These are phyloP conservation scores for Clarias laeviceps DNA, from an alignment of 2,797 vertebrate species.

Conservation along the genomic window DNA sequence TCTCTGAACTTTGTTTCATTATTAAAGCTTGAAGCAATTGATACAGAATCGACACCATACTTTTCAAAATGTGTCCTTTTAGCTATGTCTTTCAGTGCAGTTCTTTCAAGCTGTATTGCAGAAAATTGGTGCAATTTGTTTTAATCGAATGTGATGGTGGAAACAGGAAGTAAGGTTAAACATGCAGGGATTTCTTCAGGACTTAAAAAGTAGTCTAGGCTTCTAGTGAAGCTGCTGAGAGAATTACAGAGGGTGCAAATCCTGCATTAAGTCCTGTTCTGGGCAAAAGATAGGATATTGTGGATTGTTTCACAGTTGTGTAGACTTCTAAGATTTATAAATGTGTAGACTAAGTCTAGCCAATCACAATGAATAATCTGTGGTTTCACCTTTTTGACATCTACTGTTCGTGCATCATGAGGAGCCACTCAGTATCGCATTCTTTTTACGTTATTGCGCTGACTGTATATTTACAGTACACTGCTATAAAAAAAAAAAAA, in stretches of 20 bases:
- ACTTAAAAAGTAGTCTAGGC: not conserved
- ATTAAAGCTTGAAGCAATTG: not conserved
- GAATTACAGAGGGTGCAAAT: not conserved
- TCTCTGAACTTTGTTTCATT: too few relatives aligned
- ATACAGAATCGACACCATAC: not conserved
- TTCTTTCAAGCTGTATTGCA: not conserved
- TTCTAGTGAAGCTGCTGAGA: not conserved
- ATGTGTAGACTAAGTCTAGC: not conserved
- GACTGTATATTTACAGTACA: not conserved
- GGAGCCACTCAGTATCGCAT: not conserved
- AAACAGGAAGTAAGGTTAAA: not conserved
- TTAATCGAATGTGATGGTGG: not conserved
- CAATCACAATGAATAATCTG: not conserved
- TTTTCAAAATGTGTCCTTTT: not conserved
- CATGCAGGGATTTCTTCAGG: not conserved
- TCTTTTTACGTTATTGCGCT: not conserved
- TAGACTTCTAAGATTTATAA: not conserved
- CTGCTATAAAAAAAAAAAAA: too few relatives aligned
- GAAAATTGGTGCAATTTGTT: too few relatives aligned
- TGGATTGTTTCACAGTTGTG: not conserved
- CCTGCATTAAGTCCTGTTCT: not conserved
- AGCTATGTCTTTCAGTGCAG: not conserved
- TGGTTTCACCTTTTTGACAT: not conserved
- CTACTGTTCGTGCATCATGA: not conserved
- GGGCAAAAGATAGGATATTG: not conserved